phyloP scores from a whole-genome alignment of 2,113 vertebrate genomes.

The Burhinus bistriatus region DNA sequence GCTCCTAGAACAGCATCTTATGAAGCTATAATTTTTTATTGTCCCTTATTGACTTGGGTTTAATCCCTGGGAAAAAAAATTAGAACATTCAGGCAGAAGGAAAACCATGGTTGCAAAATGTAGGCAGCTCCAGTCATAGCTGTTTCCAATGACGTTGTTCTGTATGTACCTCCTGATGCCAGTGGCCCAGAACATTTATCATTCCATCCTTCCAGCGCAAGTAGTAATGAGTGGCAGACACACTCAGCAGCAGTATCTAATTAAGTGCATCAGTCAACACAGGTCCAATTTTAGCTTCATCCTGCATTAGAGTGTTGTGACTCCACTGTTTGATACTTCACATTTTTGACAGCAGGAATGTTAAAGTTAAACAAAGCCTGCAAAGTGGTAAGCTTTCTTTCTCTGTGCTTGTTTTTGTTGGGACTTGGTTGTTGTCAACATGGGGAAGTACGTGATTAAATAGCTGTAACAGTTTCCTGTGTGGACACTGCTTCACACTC shows the following conservation, averaged over 20 bases:
- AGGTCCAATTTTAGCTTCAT: background rate
- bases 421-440: background rate
- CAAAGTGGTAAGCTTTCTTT: background rate
- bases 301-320: background rate
- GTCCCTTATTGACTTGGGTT: background rate
- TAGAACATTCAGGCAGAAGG: background rate
- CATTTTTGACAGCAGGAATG: background rate
- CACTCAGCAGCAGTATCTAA: background rate
- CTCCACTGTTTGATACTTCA: background rate
- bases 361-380: constrained; percentile 4
- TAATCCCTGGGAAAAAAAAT: background rate
- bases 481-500: background rate
- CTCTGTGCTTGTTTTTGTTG: background rate
- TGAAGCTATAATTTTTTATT: background rate
- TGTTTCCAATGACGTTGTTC: accelerated
- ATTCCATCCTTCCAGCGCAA: background rate
- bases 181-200: background rate
- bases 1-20: no score
- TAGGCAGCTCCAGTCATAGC: background rate
- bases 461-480: background rate
- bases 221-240: background rate
- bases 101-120: background rate
- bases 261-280: background rate
- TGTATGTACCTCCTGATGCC: background rate
- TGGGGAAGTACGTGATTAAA: background rate